phyloP scores from a whole-genome alignment of 2,888 invertebrate genomes.

The Pherbina coryleti region DNA sequence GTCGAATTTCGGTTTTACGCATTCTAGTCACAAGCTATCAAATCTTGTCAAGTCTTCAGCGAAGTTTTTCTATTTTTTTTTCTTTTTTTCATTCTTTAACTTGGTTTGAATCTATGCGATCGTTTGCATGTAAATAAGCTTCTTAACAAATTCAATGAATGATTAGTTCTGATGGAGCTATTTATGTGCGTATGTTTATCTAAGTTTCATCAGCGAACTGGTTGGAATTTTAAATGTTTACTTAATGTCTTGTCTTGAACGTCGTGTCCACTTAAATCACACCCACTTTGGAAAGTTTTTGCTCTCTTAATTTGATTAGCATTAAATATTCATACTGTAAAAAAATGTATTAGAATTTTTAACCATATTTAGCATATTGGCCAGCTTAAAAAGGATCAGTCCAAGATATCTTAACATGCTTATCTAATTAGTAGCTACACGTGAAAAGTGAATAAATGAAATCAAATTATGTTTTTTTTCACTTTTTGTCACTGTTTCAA shows the following conservation, averaged over 20 bases:
- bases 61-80: neutral
- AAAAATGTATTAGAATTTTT: too few relatives aligned
- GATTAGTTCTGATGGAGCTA: neutral
- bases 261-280: neutral
- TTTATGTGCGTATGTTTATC: neutral
- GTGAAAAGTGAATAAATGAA: too few relatives aligned
- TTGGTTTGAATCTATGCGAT: constrained; percentile 8
- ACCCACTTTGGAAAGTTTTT: neutral
- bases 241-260: neutral
- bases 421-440: too few relatives aligned
- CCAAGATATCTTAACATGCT: too few relatives aligned
- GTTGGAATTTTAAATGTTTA: neutral
- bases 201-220: neutral
- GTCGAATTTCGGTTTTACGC: neutral
- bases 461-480: too few relatives aligned
- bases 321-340: neutral
- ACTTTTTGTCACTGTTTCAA: too few relatives aligned
- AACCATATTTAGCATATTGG: too few relatives aligned
- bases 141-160: neutral
- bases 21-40: constrained; percentile 2
- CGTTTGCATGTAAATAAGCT: constrained; percentile 18
- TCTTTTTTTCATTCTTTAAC: neutral
- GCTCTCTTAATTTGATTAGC: neutral
- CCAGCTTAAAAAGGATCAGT: too few relatives aligned
- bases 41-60: neutral